A percentile compares a stretch with the other conserved stretches of the same genome.
Conservation (phyloP, 1,140 invertebrate species). For the Hylaeus volcanicus region DNA sequence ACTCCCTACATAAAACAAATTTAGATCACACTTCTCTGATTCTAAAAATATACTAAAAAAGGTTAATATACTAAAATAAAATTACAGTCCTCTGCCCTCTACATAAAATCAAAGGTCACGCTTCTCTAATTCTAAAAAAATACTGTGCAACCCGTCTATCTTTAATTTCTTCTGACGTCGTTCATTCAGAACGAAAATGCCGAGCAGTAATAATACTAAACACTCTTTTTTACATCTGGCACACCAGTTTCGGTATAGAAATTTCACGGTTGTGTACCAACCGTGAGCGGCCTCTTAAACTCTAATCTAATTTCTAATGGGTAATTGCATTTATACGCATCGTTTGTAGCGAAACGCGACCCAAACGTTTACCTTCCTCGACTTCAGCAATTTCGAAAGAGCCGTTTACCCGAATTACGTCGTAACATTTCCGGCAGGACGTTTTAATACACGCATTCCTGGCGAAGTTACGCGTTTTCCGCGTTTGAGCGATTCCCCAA, state of each 20-base stretch:
- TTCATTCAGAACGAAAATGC: too few relatives aligned
- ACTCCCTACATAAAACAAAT: too few relatives aligned
- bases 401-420: slow-evolving; percentile 43
- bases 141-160: too few relatives aligned
- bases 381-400: slow-evolving; percentile 39
- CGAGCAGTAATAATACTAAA: too few relatives aligned
- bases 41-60: too few relatives aligned
- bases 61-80: too few relatives aligned
- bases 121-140: not conserved
- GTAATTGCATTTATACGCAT: slow-evolving; percentile 50
- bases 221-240: too few relatives aligned
- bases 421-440: slow-evolving; percentile 6
- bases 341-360: not conserved
- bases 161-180: too few relatives aligned
- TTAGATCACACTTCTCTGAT: too few relatives aligned
- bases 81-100: too few relatives aligned
- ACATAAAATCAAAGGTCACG: too few relatives aligned
- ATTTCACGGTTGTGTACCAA: not conserved
- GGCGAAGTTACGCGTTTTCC: not conserved
- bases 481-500: slow-evolving; percentile 5
- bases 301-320: slow-evolving; percentile 51
- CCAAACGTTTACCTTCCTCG: slow-evolving; percentile 13
- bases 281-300: slow-evolving; percentile 10
- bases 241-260: not conserved
- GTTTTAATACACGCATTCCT: slow-evolving; percentile 1